These are phyloP conservation scores for Okamejei kenojei DNA, from an alignment of 2,797 vertebrate species.

Conservation along the genomic window DNA sequence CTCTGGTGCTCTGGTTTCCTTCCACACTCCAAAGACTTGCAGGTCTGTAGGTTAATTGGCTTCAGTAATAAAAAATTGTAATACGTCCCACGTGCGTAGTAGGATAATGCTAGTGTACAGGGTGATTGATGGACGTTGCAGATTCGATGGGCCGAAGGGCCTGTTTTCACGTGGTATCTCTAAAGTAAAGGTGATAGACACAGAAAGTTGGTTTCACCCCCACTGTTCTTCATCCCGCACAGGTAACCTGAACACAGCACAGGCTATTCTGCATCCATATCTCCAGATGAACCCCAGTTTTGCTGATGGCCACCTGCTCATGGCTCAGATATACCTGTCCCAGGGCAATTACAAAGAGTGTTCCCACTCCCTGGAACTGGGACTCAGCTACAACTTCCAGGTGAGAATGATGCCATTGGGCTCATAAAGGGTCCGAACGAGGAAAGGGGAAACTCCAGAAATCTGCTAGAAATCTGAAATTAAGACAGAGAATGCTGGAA, in stretches of 20 bases:
- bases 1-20: too few species aligned
- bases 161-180: neutral
- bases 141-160: too few species aligned
- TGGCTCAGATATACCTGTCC: conserved; percentile 57
- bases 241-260: conserved; percentile 60
- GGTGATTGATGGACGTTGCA: too few species aligned
- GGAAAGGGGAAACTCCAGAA: too few species aligned
- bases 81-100: too few species aligned
- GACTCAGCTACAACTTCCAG: conserved; percentile 64
- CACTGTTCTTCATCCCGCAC: conserved; percentile 35
- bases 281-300: conserved; percentile 55
- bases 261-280: conserved; percentile 56
- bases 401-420: conserved; percentile 43
- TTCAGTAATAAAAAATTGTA: too few species aligned
- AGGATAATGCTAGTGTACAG: too few species aligned
- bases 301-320: conserved; percentile 56
- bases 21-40: too few species aligned
- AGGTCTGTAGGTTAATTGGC: too few species aligned
- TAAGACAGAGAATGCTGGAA: too few species aligned
- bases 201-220: neutral
- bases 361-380: conserved; percentile 57
- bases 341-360: conserved; percentile 56
- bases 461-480: neutral
- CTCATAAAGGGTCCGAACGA: too few species aligned
- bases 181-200: neutral